These are phyloP conservation scores for Drosophila lacteicornis DNA, from an alignment of 1,140 invertebrate genomes.

Conservation along the genomic window DNA sequence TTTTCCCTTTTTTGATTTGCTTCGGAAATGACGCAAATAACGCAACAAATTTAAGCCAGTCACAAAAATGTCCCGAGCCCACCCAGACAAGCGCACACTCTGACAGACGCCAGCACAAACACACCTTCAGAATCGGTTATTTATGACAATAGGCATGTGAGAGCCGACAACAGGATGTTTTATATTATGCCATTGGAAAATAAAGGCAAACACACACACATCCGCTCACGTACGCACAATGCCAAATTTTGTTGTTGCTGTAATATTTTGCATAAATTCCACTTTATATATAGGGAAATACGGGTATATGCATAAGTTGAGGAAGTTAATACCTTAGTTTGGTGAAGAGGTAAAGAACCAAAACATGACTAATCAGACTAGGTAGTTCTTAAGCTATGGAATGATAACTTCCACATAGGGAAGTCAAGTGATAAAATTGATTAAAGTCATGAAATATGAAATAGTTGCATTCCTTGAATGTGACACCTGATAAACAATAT, in stretches of 20 bases:
- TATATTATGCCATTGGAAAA: constrained; percentile 70
- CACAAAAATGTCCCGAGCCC: constrained; percentile 47
- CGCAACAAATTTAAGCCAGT: constrained; percentile 79
- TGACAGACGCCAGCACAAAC: constrained; percentile 37
- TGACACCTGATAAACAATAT: not conserved
- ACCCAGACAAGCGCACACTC: constrained; percentile 22
- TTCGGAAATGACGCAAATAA: constrained; percentile 80
- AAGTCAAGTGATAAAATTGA: not conserved
- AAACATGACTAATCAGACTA: not conserved
- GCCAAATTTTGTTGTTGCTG: constrained; percentile 44
- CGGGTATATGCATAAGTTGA: constrained; percentile 4
- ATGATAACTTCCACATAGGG: not conserved
- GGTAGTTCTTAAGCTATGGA: not conserved
- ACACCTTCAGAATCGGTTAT: constrained; percentile 63
- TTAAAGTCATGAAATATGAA: not conserved
- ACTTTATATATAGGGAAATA: constrained; percentile 19
- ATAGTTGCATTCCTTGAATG: not conserved
- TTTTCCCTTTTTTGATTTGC: constrained; percentile 71
- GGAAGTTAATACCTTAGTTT: not conserved
- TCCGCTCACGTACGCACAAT: constrained; percentile 47
- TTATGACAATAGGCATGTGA: constrained; percentile 63
- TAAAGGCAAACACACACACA: constrained; percentile 39
- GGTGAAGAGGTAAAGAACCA: not conserved
- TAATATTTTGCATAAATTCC: constrained; percentile 65
- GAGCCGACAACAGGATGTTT: constrained; percentile 77